phyloP scores from a whole-genome alignment of 2,113 vertebrate genomes.

The Neotoma lepida region DNA sequence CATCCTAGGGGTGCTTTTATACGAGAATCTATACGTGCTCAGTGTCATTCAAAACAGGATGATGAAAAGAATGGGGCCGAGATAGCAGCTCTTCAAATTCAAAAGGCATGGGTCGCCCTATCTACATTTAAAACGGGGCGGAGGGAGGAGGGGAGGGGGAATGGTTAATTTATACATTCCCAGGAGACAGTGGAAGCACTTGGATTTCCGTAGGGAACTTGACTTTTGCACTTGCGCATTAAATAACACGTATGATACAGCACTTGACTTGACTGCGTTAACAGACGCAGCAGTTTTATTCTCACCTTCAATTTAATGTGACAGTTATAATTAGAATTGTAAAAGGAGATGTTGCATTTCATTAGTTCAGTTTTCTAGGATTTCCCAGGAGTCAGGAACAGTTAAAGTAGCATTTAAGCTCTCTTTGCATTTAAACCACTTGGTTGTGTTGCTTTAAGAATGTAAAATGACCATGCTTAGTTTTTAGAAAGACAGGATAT shows the following conservation, averaged over 20 bases:
- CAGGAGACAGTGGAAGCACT: conserved; percentile 28
- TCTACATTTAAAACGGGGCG: conserved; percentile 79
- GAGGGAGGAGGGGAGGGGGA: conserved; percentile 57
- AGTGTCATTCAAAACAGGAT: conserved; percentile 78
- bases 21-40: conserved; percentile 71
- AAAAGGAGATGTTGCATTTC: conserved; percentile 59
- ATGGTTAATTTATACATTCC: conserved; percentile 69
- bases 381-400: conserved; percentile 60
- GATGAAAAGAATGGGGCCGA: conserved; percentile 77
- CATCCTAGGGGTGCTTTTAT: conserved; percentile 54
- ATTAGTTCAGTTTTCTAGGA: conserved; percentile 62
- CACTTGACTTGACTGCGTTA: conserved; percentile 9
- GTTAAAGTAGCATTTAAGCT: conserved; percentile 48
- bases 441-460: conserved; percentile 29
- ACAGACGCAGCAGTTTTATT: conserved; percentile 41
- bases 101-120: conserved; percentile 70
- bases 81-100: conserved; percentile 81
- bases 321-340: conserved; percentile 56
- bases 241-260: conserved; percentile 33
- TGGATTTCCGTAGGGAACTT: conserved; percentile 56
- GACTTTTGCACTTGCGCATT: conserved; percentile 68
- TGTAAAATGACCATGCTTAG: conserved; percentile 33
- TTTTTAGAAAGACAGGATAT: conserved; percentile 21
- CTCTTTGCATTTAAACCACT: conserved; percentile 62
- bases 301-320: conserved; percentile 64